phyloP scores from a whole-genome alignment of 2,797 vertebrate species.

The Bryconaethiops microstoma region DNA sequence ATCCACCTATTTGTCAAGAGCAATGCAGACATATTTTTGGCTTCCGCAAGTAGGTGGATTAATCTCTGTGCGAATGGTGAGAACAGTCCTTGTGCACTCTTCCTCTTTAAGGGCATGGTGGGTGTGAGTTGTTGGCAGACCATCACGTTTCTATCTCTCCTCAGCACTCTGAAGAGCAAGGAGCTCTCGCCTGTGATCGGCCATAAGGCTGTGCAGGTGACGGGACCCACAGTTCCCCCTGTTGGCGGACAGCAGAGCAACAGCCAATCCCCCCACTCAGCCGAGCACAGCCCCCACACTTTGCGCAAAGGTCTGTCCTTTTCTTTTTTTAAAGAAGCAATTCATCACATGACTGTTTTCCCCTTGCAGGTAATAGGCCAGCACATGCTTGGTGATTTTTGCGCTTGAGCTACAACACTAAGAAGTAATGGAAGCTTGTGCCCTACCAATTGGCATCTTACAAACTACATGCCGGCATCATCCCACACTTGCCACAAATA shows the following conservation, averaged over 20 bases:
- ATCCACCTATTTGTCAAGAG: background rate
- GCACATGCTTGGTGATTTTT: background rate
- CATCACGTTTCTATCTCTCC: constrained; percentile 66
- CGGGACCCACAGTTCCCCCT: constrained; percentile 76
- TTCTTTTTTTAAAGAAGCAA: background rate
- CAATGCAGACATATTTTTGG: background rate
- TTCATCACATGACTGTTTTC: background rate
- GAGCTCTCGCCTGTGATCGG: constrained; percentile 89
- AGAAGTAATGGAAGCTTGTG: background rate
- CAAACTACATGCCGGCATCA: background rate
- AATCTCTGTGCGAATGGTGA: background rate
- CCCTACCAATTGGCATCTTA: background rate
- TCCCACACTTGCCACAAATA: background rate
- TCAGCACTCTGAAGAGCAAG: constrained; percentile 88
- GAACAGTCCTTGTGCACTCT: constrained; percentile 42
- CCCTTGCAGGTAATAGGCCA: background rate
- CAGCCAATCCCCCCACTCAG: constrained; percentile 79
- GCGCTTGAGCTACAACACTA: background rate
- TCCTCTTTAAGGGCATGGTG: constrained; percentile 30
- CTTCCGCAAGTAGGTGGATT: constrained; percentile 26
- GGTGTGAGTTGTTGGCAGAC: constrained; percentile 40
- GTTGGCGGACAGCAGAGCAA: constrained; percentile 77
- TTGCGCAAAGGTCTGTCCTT: constrained; percentile 85
- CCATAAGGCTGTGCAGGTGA: constrained; percentile 85
- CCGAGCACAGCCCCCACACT: constrained; percentile 91